A percentile compares a stretch with the other conserved stretches of the same genome.
These are phyloP conservation scores for Lepeophtheirus nordmannii DNA, from an alignment of 2,888 invertebrate species.

Conservation along the genomic window DNA sequence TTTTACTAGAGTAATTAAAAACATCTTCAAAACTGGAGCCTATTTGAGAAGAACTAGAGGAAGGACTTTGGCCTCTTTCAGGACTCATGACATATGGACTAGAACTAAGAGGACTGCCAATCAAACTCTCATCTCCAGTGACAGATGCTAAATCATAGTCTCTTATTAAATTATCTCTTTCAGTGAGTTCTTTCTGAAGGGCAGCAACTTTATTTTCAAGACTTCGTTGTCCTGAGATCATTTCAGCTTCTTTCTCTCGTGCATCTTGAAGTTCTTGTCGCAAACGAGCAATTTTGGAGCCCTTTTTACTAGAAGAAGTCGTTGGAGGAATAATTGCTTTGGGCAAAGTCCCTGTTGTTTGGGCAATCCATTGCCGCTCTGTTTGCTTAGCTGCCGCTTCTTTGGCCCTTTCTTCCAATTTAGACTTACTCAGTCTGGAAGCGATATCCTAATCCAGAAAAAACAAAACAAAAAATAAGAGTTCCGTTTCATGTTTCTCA, in stretches of 20 bases:
- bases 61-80: constrained; percentile 7
- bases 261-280: neutral
- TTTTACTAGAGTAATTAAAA: constrained; percentile 33
- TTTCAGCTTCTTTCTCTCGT: neutral
- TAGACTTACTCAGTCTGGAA: neutral
- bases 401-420: neutral
- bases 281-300: neutral
- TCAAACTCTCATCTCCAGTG: neutral
- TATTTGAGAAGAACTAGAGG: constrained; percentile 6
- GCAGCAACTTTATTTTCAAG: constrained; percentile 2
- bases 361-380: neutral
- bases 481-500: no score
- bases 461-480: neutral
- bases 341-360: neutral
- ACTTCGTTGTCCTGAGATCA: neutral
- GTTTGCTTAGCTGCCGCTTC: neutral
- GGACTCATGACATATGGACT: constrained; percentile 23
- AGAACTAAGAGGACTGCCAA: neutral
- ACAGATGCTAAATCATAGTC: constrained; percentile 2
- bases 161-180: constrained; percentile 11
- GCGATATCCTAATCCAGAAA: neutral
- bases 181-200: constrained; percentile 8
- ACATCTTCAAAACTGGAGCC: constrained; percentile 11
- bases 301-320: neutral
- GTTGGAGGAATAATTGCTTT: neutral